phyloP scores from a whole-genome alignment of 2,113 vertebrate species.

The Hypanus sabinus region DNA sequence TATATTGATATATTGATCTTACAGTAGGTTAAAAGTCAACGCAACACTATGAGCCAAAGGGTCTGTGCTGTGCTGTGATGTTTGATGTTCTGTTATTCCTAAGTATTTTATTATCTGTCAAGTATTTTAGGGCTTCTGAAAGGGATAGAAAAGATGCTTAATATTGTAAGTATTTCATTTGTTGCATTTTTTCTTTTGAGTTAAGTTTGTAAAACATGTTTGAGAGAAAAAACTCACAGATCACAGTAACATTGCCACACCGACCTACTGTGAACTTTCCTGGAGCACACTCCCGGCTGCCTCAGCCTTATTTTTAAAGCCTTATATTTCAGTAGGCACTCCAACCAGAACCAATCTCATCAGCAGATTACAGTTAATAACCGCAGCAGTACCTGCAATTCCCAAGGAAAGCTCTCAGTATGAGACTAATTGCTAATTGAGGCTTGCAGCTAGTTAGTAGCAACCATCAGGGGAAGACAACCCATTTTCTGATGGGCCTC shows the following conservation, averaged over 20 bases:
- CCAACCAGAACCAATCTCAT: not conserved
- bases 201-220: not conserved
- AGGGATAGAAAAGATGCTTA: no score
- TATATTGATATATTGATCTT: no score
- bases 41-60: no score
- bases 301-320: not conserved
- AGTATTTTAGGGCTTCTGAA: no score
- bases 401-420: not conserved
- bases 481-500: not conserved
- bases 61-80: no score
- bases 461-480: not conserved
- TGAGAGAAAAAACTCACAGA: not conserved
- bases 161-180: no score
- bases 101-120: no score
- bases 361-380: not conserved
- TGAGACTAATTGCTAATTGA: not conserved
- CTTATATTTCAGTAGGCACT: not conserved
- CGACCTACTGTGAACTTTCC: not conserved
- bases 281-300: not conserved
- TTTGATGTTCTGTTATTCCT: no score
- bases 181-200: not conserved
- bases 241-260: not conserved
- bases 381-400: no score
- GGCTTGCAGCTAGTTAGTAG: not conserved
- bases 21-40: no score